Percentiles rank a stretch among this genome's conserved stretches.
phyloP scores from a whole-genome alignment of 2,113 vertebrate species.

The Aspidoscelis tigris region DNA sequence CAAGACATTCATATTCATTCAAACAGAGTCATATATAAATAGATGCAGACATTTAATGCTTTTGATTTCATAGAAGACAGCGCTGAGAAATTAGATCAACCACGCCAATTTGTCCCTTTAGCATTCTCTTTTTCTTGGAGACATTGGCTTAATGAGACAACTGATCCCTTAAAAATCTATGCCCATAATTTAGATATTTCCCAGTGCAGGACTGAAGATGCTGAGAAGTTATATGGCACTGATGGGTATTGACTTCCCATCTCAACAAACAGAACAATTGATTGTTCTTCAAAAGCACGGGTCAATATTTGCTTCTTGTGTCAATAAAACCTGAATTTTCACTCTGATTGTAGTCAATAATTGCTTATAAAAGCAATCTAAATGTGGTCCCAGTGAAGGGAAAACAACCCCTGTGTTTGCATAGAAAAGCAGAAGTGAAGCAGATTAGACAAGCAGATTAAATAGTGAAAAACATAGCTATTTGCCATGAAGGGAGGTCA shows the following conservation, averaged over 20 bases:
- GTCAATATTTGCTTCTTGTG: conserved; percentile 70
- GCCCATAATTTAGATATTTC: conserved; percentile 44
- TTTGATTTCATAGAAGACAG: background rate
- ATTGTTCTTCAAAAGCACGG: conserved; percentile 59
- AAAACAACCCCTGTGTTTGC: conserved; percentile 18
- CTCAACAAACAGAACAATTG: conserved; percentile 51
- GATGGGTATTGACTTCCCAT: conserved; percentile 46
- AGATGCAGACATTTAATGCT: background rate
- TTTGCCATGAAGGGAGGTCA: conserved; percentile 42
- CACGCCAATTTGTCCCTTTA: background rate
- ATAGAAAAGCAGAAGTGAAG: conserved; percentile 24
- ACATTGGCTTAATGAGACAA: conserved; percentile 33
- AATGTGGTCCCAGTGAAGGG: conserved; percentile 36
- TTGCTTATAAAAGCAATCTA: conserved; percentile 57
- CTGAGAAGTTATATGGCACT: conserved; percentile 57
- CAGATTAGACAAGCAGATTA: conserved; percentile 41
- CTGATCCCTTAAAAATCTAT: conserved; percentile 36
- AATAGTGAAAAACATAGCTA: conserved; percentile 17
- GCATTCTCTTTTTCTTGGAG: background rate
- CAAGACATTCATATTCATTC: too few relatives aligned
- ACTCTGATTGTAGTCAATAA: conserved; percentile 55
- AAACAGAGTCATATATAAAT: too few relatives aligned
- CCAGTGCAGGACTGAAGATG: conserved; percentile 57
- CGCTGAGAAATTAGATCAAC: background rate
- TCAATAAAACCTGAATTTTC: conserved; percentile 64